Base-by-base conservation (phyloP, 2,113 vertebrate genomes). In the Neoarius graeffei region DNA sequence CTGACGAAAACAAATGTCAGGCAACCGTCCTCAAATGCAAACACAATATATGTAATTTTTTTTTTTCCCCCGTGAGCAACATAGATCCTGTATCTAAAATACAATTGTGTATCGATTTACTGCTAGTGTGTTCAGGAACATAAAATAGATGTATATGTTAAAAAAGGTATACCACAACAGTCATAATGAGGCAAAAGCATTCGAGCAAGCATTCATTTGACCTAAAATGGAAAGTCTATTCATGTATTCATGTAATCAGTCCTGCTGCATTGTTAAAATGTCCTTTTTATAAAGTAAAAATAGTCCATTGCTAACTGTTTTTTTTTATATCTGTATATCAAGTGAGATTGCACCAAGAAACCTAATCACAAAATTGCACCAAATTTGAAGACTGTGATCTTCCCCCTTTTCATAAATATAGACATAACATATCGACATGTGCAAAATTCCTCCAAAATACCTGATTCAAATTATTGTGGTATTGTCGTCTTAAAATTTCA, bases 401-500 rank as follows among this genome's bases (percentile, higher is more conserved):
- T 62, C 60, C 88, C 87, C 84, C 23, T 9, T 76, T 87, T 66
- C 17, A 91, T 87, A 86, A 89, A 89, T 92, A 91, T 87, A 85
- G 86, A 73, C 30, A 87, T 90, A 14, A 59, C 57, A 82, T 82
- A 82, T 42, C 23, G 59, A 62, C 62, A 83, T 92, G 87, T 89
- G 77, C 82, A 88, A 88, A 85, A 84, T 15, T 77, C 66, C 67
- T 77, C 81, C 50, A 84, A 23, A 84, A 88, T 79, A 79, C 59
- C 59, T 76, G 82, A 87, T 76, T 66, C 59, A 88, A 88, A 25
- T 89, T 23, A 90, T 50, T 80, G 77, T 82, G 35, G 10, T 88
- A 91, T 87, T 20, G 89, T 91, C 14, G 83, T 42, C 60, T 82
- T 85, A 94, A 93, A 94, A 91, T 87, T 86, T 91, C 50, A 69